phyloP scores from a whole-genome alignment of 2,888 invertebrate genomes.

The Onchidella celtica region DNA sequence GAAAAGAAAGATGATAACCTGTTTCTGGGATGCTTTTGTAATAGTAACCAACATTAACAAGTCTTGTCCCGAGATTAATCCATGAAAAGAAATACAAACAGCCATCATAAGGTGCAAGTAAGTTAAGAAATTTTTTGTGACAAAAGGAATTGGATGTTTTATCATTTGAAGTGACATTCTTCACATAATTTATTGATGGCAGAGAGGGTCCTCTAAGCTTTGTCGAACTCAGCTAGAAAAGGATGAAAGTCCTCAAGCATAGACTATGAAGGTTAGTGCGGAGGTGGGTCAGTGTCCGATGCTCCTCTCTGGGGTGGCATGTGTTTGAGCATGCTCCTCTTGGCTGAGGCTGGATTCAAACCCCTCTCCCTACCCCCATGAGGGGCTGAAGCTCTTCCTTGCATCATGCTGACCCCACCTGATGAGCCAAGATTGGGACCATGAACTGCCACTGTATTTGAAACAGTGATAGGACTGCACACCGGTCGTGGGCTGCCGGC shows the following conservation, averaged over 20 bases:
- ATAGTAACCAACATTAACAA: slow-evolving; percentile 30
- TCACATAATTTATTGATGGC: slow-evolving; percentile 41
- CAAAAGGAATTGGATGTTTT: slow-evolving; percentile 6
- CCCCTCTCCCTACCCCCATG: slow-evolving; percentile 50
- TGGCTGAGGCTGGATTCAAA: slow-evolving; percentile 72
- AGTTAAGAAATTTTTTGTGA: neutral
- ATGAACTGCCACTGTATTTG: slow-evolving; percentile 49
- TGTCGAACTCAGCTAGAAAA: slow-evolving; percentile 24
- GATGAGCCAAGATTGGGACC: slow-evolving; percentile 39
- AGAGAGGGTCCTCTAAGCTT: slow-evolving; percentile 37
- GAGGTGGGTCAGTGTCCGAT: slow-evolving; percentile 74
- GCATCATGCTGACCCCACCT: slow-evolving; percentile 39
- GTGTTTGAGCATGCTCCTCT: slow-evolving; percentile 77
- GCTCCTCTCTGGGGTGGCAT: slow-evolving; percentile 71
- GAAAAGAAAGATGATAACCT: neutral
- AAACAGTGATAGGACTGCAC: slow-evolving; percentile 48
- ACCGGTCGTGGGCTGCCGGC: slow-evolving; percentile 40
- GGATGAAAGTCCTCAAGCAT: slow-evolving; percentile 27
- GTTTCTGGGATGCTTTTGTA: slow-evolving; percentile 30
- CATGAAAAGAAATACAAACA: slow-evolving; percentile 3
- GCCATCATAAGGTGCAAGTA: slow-evolving; percentile 34
- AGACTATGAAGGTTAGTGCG: slow-evolving; percentile 60
- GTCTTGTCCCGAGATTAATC: slow-evolving; percentile 12
- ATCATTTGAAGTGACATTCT: slow-evolving; percentile 12
- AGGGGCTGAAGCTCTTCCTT: slow-evolving; percentile 44